These are phyloP conservation scores for Rallus limicola DNA, from an alignment of 2,113 vertebrate species.

Conservation along the genomic window DNA sequence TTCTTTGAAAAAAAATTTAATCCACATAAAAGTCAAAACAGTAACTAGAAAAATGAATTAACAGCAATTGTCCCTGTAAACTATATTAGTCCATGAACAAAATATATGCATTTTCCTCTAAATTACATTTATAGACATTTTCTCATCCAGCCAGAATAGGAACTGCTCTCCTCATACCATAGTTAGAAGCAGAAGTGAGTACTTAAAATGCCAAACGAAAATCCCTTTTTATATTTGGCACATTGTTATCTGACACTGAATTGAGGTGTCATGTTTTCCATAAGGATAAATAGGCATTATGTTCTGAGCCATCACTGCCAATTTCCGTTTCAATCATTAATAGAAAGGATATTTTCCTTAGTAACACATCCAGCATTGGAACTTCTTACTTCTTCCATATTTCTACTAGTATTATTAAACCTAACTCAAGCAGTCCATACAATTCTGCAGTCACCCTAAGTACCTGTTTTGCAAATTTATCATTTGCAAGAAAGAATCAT, in stretches of 20 bases:
- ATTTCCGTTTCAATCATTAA: slow-evolving; percentile 10
- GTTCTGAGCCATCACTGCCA: slow-evolving; percentile 51
- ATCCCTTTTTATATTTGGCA: slow-evolving; percentile 63
- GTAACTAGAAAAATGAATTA: neutral
- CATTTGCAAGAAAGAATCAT: neutral
- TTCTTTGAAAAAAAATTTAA: neutral
- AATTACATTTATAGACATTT: slow-evolving; percentile 54
- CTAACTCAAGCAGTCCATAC: neutral
- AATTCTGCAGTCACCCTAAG: neutral
- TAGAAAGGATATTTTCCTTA: slow-evolving; percentile 29
- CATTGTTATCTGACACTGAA: slow-evolving; percentile 28
- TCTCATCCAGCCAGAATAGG: slow-evolving; percentile 44
- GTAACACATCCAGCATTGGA: neutral
- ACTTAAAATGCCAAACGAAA: slow-evolving; percentile 55
- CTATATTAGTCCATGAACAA: neutral
- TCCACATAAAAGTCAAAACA: neutral
- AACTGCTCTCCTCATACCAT: slow-evolving; percentile 23
- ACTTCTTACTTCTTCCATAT: slow-evolving; percentile 22
- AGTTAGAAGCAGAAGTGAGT: neutral
- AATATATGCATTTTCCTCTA: neutral
- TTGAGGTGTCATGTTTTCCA: slow-evolving; percentile 52
- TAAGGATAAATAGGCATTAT: slow-evolving; percentile 63
- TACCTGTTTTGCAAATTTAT: neutral
- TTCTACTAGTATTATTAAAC: neutral
- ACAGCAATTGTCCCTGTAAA: neutral